Conservation (phyloP, 2,888 invertebrate genomes). For the Luperina nickerlii region DNA sequence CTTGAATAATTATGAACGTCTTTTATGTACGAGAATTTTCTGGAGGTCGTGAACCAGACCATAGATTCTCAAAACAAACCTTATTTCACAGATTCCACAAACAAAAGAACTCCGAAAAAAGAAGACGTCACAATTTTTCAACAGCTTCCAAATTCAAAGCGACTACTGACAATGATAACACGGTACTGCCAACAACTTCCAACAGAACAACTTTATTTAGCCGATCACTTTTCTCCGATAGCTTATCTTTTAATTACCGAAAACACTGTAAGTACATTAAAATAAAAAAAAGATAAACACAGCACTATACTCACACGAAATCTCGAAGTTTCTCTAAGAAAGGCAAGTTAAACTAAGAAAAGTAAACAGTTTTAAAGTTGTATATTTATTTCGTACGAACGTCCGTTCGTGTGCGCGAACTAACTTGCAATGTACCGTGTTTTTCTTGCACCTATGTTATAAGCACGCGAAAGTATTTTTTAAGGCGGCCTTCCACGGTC, state of each 20-base stretch:
- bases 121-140: not conserved
- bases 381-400: slow-evolving; percentile 23
- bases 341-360: slow-evolving; percentile 34
- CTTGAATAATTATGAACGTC: no score
- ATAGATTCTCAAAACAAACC: slow-evolving; percentile 29
- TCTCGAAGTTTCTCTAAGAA: slow-evolving; percentile 47
- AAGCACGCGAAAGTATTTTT: slow-evolving; percentile 51
- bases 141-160: slow-evolving; percentile 39
- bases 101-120: not conserved
- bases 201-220: not conserved
- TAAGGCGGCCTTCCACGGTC: slow-evolving; percentile 23
- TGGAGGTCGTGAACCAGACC: not conserved
- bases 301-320: slow-evolving; percentile 47
- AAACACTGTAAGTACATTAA: slow-evolving; percentile 28
- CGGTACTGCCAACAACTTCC: slow-evolving; percentile 6
- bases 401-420: slow-evolving; percentile 34
- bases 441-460: slow-evolving; percentile 45
- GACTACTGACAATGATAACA: slow-evolving; percentile 15
- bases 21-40: no score
- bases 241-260: slow-evolving; percentile 33
- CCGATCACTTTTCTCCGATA: slow-evolving; percentile 40
- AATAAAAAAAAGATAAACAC: slow-evolving; percentile 23
- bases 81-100: slow-evolving; percentile 16
- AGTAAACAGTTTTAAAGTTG: slow-evolving; percentile 36
- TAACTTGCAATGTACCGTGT: slow-evolving; percentile 31